phyloP scores from a whole-genome alignment of 2,888 invertebrate species.

The Chaitophorus viminalis region DNA sequence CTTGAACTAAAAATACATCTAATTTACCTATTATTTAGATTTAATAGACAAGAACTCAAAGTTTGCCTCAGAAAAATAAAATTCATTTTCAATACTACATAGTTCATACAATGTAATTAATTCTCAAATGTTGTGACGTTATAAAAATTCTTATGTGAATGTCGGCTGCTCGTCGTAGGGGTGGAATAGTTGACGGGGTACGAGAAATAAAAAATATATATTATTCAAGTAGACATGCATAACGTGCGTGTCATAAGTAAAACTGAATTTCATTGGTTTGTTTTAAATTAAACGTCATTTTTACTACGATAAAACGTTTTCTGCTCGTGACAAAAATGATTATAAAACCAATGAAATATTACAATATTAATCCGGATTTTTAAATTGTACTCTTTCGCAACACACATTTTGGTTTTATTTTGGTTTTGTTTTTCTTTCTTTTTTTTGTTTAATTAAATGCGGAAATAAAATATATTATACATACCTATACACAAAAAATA shows the following conservation, averaged over 20 bases:
- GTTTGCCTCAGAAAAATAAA: no score
- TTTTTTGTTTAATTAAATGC: constrained; percentile 24
- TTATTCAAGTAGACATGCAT: constrained; percentile 39
- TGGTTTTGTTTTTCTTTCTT: neutral
- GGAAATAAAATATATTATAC: constrained; percentile 32
- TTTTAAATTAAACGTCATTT: constrained; percentile 58
- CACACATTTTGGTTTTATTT: neutral
- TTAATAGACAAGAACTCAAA: no score
- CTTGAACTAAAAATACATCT: no score
- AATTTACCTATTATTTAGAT: no score
- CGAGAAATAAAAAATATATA: constrained; percentile 15
- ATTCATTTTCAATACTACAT: no score
- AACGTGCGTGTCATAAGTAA: constrained; percentile 42
- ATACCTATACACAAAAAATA: neutral
- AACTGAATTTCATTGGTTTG: constrained; percentile 37
- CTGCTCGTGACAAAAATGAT: constrained; percentile 55
- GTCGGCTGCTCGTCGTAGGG: neutral
- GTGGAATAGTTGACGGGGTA: neutral
- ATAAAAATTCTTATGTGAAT: constrained; percentile 1
- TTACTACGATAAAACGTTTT: constrained; percentile 35
- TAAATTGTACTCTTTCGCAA: constrained; percentile 32
- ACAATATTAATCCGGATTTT: constrained; percentile 52
- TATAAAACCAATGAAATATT: constrained; percentile 48
- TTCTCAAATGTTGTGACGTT: neutral
- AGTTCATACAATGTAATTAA: neutral